Conservation (phyloP, 2,888 invertebrate species). For the Himalopsyche japonica region DNA sequence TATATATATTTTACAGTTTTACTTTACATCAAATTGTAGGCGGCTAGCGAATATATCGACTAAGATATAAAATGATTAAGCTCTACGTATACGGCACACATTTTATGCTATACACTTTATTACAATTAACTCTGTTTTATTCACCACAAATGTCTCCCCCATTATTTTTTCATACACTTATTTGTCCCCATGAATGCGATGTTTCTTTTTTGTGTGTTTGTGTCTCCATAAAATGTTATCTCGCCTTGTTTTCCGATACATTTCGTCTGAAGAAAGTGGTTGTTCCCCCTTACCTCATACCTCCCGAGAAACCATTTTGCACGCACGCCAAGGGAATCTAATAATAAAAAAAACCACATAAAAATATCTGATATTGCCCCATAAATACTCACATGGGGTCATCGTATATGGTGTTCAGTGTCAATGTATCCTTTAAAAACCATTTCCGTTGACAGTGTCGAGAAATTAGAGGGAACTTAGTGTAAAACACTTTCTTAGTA, state of each 20-base stretch:
- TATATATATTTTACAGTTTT: no score
- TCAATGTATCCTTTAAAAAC: no score
- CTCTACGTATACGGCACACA: no score
- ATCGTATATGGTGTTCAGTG: background rate
- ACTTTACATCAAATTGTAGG: no score
- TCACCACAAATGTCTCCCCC: no score
- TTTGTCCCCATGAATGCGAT: background rate
- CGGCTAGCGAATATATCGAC: no score
- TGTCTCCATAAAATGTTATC: background rate
- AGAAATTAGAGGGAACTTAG: no score
- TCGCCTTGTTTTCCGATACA: background rate
- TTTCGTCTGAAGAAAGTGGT: background rate
- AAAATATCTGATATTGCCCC: slow-evolving; percentile 38
- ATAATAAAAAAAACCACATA: slow-evolving; percentile 35
- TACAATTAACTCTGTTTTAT: no score
- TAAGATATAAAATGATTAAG: no score
- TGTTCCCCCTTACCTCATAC: background rate
- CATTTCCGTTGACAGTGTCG: no score
- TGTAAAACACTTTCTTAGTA: no score
- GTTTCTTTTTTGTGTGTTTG: background rate
- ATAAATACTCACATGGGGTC: slow-evolving; percentile 19
- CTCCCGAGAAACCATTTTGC: background rate
- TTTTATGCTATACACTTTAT: no score
- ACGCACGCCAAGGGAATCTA: slow-evolving; percentile 22
- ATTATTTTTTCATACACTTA: background rate